These are phyloP conservation scores for Meiosimyza platycephala DNA, from an alignment of 2,888 invertebrate species.

Conservation along the genomic window DNA sequence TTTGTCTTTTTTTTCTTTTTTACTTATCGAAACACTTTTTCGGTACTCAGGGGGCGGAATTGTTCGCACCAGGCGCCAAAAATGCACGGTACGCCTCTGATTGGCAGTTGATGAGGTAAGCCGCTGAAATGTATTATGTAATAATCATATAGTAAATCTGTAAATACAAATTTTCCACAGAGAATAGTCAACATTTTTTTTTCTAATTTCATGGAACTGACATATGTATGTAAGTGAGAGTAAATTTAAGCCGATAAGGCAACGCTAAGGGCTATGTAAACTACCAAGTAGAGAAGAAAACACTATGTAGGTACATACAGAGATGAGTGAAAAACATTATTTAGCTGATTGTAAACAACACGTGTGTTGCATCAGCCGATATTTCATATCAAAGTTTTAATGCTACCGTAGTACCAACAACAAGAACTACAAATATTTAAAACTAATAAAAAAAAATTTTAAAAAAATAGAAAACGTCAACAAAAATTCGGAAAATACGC, in stretches of 20 bases:
- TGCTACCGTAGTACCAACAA: neutral
- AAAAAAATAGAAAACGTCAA: neutral
- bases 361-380: conserved; percentile 32
- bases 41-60: too few species aligned
- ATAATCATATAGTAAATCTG: too few species aligned
- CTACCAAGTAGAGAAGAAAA: conserved; percentile 7
- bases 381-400: neutral
- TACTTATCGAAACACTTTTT: too few species aligned
- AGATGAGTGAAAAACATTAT: neutral
- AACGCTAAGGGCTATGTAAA: neutral
- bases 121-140: too few species aligned
- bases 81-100: too few species aligned
- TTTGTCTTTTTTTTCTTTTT: too few species aligned
- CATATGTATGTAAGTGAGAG: too few species aligned
- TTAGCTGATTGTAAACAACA: conserved; percentile 17
- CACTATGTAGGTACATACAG: neutral
- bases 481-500: neutral
- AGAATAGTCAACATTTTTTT: neutral
- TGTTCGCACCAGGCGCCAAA: too few species aligned
- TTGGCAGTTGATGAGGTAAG: too few species aligned
- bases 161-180: too few species aligned
- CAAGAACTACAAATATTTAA: neutral
- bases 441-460: neutral
- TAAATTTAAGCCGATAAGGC: neutral
- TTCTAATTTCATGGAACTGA: neutral